Conservation (phyloP, 1,140 invertebrate genomes). For the Drusus annulatus region DNA sequence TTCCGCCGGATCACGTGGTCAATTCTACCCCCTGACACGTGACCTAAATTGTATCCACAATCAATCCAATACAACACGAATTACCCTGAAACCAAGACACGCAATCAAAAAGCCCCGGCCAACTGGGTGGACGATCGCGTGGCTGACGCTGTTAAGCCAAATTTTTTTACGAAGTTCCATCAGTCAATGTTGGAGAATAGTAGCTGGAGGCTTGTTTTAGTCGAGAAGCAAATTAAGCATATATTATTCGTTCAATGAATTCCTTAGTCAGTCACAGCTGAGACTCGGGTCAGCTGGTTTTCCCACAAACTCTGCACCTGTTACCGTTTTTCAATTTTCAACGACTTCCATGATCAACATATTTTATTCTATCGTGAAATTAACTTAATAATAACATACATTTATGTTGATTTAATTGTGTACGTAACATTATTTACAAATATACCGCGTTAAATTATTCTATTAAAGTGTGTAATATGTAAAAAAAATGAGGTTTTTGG, state of each 20-base stretch:
- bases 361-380: no score
- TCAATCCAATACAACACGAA: not conserved
- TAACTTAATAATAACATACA: no score
- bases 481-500: no score
- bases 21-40: slow-evolving; percentile 22
- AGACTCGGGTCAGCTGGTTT: slow-evolving; percentile 5
- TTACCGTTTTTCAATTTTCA: no score
- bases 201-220: no score
- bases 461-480: no score
- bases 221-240: slow-evolving; percentile 6
- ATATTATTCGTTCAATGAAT: slow-evolving; percentile 16
- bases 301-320: not conserved
- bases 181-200: no score
- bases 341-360: no score
- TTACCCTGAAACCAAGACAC: slow-evolving; percentile 7
- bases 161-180: slow-evolving; percentile 3
- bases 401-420: no score
- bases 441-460: no score
- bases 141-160: not conserved
- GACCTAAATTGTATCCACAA: slow-evolving; percentile 19
- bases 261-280: slow-evolving; percentile 23
- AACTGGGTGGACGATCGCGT: not conserved
- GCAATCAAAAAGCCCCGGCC: not conserved
- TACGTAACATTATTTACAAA: no score
- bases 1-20: slow-evolving; percentile 47